Evolutionary conservation across 2,888 invertebrate species (phyloP).

Genomic region (Choreutis nemorana): DNA sequence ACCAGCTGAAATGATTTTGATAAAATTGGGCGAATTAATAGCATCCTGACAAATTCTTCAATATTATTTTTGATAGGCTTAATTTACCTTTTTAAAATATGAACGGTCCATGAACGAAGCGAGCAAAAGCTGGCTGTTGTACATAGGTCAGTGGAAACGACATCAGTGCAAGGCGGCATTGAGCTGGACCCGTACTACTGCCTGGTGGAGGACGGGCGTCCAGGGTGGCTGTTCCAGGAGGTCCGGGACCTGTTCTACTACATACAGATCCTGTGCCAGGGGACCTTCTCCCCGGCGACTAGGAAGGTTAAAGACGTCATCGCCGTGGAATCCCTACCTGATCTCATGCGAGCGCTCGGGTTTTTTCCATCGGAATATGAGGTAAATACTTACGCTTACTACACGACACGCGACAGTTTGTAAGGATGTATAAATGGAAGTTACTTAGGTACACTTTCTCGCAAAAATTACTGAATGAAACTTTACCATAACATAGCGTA

Average conservation of each 20-base stretch:
- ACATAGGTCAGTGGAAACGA: constrained; percentile 58
- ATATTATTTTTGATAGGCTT: too few species aligned
- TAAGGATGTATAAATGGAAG: too few species aligned
- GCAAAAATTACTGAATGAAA: too few species aligned
- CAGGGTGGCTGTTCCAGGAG: constrained; percentile 76
- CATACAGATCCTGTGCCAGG: constrained; percentile 77
- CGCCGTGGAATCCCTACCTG: constrained; percentile 72
- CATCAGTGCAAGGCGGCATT: constrained; percentile 57
- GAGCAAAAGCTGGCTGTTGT: too few species aligned
- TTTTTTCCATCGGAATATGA: constrained; percentile 79
- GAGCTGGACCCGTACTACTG: constrained; percentile 75
- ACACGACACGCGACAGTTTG: too few species aligned
- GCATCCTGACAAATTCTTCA: too few species aligned
- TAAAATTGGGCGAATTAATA: too few species aligned
- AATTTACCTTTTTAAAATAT: too few species aligned
- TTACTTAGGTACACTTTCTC: too few species aligned
- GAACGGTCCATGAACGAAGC: not conserved
- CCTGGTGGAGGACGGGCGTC: constrained; percentile 73
- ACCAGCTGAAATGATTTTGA: too few species aligned
- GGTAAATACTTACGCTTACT: too few species aligned
- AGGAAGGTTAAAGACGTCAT: constrained; percentile 69
- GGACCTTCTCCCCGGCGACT: constrained; percentile 70
- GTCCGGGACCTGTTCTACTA: constrained; percentile 80
- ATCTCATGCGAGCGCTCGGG: constrained; percentile 77
- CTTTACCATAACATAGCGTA: too few species aligned